Percentiles rank a stretch among this genome's conserved stretches.
Conservation (phyloP, 2,113 vertebrate species). For the Urocynchramus pylzowi region DNA sequence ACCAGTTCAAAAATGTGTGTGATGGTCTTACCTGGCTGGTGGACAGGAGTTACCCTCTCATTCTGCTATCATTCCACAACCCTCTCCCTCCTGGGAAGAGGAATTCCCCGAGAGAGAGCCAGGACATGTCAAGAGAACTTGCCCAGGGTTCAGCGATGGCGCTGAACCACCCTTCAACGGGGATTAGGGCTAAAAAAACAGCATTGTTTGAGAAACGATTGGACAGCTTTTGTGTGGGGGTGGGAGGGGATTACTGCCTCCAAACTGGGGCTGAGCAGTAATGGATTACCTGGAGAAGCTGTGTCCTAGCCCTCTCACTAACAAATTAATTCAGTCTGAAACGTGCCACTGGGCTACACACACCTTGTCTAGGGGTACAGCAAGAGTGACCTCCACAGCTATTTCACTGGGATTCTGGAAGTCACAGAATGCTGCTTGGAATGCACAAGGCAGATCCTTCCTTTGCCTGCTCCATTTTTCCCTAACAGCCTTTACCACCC, state of each 20-base stretch:
- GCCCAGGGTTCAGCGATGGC: not conserved
- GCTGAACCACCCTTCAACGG: not conserved
- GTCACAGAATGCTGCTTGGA: not conserved
- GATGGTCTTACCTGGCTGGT: not conserved
- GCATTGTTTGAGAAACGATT: not conserved
- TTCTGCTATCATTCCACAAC: not conserved
- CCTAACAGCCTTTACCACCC: not conserved
- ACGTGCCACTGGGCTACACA: not conserved
- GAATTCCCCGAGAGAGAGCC: not conserved
- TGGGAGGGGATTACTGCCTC: constrained; percentile 39
- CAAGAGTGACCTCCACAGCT: rapidly evolving
- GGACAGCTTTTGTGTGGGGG: constrained; percentile 29
- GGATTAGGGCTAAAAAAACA: constrained; percentile 7
- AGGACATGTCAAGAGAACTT: not conserved
- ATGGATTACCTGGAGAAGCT: constrained; percentile 26
- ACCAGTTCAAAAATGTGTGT: not conserved
- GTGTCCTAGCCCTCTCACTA: not conserved
- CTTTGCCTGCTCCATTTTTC: not conserved
- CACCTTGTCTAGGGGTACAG: not conserved
- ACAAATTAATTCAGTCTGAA: not conserved
- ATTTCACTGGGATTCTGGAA: not conserved
- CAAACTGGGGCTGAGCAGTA: not conserved
- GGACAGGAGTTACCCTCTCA: not conserved
- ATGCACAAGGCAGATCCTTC: not conserved
- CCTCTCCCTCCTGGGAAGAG: not conserved